Evolutionary conservation across 2,888 invertebrate species (phyloP), one percentile per base, ranked within the genome.

Genomic region (Corbicula japonica): DNA sequence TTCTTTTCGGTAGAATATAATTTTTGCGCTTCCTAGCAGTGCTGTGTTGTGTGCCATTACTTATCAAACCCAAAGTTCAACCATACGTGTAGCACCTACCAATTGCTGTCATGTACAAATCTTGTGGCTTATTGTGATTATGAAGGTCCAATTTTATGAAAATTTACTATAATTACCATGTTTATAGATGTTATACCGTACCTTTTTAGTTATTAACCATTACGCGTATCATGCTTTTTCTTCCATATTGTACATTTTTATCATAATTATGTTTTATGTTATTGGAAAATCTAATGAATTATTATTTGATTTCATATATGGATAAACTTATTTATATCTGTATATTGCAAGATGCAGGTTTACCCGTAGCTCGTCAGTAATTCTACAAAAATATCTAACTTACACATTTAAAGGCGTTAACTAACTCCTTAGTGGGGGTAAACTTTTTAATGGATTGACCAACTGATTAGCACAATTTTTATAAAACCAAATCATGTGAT

Each of bases 141-240:
- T 18, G n/a, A 66, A 28, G 66, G 66, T 66, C 66, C 66, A 66
- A 66, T 52, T 66, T 66, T 66, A 60, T 41, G 52, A 21, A 44
- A 44, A 26, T 12, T 26, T 23, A n/a, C 23, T 41, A 41, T 63
- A 21, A 52, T 52, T 54, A 66, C 54, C 38, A 66, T 65, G 54
- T 50, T 63, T 65, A 50, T 66, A 66, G 41, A 66, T 66, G 50
- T 63, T 63, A 32, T 63, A 54, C 32, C 18, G 44, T 41, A 38
- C 38, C 26, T 26, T 12, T 32, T 26, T 66, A 23, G 52, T 34
- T 66, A n/a, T n/a, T n/a, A n/a, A n/a, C 26, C 2, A 18, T 54
- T 35, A 41, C 3, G n/a, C n/a, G 38, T n/a, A 54, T 41, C 60
- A 2, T 18, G 10, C 60, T 28, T 52, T 35, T 35, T 4, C 38